phyloP scores from a whole-genome alignment of 2,113 vertebrate genomes.

The Odocoileus hemionus region DNA sequence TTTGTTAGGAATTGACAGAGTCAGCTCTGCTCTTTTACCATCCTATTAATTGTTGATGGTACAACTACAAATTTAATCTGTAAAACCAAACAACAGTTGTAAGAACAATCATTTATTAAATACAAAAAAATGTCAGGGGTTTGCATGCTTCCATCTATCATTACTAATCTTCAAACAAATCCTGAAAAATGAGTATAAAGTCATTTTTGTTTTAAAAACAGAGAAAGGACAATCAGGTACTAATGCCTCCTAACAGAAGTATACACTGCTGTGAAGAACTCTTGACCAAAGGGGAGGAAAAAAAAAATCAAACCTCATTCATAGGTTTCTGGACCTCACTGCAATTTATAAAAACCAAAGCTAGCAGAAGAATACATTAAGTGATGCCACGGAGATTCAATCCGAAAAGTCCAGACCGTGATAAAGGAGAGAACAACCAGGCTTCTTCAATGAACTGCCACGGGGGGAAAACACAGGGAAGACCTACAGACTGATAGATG shows the following conservation, averaged over 20 bases:
- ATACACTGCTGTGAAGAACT: neutral
- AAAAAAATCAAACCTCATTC: neutral
- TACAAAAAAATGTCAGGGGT: neutral
- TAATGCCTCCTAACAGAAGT: neutral
- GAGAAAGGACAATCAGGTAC: neutral
- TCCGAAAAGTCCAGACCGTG: neutral
- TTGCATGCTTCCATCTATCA: neutral
- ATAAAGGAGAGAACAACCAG: neutral
- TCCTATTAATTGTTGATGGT: neutral
- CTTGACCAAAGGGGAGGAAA: neutral
- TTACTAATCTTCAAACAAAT: neutral
- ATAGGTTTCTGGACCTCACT: neutral
- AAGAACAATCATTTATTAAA: neutral
- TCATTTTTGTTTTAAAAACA: neutral
- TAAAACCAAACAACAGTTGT: neutral
- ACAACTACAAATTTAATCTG: neutral
- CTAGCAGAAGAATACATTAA: neutral
- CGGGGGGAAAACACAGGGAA: rapidly evolving
- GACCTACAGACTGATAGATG: neutral
- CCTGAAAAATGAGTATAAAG: neutral
- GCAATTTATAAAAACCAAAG: neutral
- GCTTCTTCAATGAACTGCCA: neutral
- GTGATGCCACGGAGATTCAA: neutral
- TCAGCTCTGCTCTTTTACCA: neutral
- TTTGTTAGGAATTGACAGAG: neutral